Evolutionary conservation across 2,888 invertebrate species (phyloP), one percentile per base, ranked within the genome.

Genomic region (Philhelius pedissequus): DNA sequence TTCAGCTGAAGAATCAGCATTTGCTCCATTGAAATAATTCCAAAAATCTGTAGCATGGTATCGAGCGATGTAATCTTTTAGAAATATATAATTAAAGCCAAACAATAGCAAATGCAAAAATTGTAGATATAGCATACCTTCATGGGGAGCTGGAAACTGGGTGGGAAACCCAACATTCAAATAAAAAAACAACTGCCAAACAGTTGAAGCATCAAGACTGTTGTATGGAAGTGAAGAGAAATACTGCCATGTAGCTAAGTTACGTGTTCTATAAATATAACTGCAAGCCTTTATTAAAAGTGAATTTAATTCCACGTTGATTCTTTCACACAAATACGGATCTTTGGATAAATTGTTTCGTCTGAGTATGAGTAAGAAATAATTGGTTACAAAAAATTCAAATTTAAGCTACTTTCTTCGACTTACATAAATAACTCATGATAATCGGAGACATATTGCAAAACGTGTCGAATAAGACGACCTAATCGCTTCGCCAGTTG

Each of bases 211-310:
- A 9, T 94, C 93, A 30, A 95, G 92, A 56, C 93, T 91, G 81
- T 93, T 92, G 88, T 94, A 96, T 0, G 96, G 96, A 87, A 96
- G 92, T 20, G 95, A 94, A 13, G 96, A 95, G 87, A 96, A 93
- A 91, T 96, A 96, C 90, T 97, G 96, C 95, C 96, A 96, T 2
- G 96, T 95, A 8, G 96, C 95, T 81, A 95, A 92, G 88, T 94
- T 94, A 56, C 94, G 94, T 0, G 95, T 94, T 2, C 94, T 93
- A 88, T 95, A 95, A 75, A 96, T 94, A 86, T 94, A 94, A 74
- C 94, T 92, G 38, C 94, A 94, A 1, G 96, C 94, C 68, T 95
- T 93, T 35, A 95, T 89, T 76, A 97, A 94, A 87, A 96, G 94
- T 6, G 94, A 93, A 90, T 96, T 96, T 88, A 95, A 95, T 90